Evolutionary conservation across 1,140 invertebrate genomes (phyloP), one percentile per base, ranked within the genome.

Genomic region (Apis dorsata): DNA sequence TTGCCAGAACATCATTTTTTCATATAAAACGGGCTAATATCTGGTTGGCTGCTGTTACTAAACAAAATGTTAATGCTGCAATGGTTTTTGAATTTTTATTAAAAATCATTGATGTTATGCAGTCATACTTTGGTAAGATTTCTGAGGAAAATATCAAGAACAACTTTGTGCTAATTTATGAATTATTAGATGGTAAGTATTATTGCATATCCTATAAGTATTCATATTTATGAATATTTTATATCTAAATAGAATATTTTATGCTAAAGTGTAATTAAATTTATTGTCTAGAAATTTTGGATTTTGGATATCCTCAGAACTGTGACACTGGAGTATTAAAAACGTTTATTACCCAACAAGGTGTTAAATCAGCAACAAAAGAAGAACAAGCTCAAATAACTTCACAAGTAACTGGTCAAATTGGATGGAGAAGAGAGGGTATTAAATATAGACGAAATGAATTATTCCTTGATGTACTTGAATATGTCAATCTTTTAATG

Each of bases 101-200:
- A n/a, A 99, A 99, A 94, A 99, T 99, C 92, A 98, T 99, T 86
- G 98, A 99, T 93, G 99, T 99, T 71, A 99, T 99, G 99, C 98
- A 99, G 92, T 99, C 98, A 1, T 99, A 99, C 92, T 99, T 99
- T 94, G 99, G 99, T 74, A 99, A 99, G 94, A 98, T 99, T 79
- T 99, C 99, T 0, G 99, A 99, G 93, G 99, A 99, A 93, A 99
- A 99, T 93, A 99, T 99, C 90, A 99, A 99, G 94, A 99, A 99
- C 92, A 99, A 99, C 94, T 99, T 99, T 96, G 99, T 99, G 65
- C 95, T 99, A 1, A 99, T 99, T 90, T 99, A 99, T 94, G 99
- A 99, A 95, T 94, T 99, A 86, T 95, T 99, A 60, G 99, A 99
- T 95, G 97, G 98, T 98, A 94, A 94, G 91, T 86, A 81, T 65